Percentiles rank a stretch among this genome's conserved stretches.
Conservation (phyloP, 2,797 vertebrate species). For the Mormyrops boulengeri region DNA sequence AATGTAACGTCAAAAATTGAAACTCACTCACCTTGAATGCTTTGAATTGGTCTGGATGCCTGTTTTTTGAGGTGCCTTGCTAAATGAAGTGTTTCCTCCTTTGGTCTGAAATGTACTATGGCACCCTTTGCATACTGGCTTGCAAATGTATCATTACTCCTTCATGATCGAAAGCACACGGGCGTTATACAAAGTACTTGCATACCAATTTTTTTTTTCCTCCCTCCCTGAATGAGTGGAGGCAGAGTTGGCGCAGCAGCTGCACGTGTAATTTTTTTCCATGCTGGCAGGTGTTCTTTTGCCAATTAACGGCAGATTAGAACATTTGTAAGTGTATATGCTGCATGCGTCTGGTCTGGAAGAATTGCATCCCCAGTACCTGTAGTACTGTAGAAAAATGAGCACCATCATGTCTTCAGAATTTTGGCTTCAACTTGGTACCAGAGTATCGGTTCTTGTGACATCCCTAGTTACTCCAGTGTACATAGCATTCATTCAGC, state of each 20-base stretch:
- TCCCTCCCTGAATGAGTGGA: not conserved
- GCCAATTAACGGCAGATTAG: not conserved
- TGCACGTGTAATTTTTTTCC: not conserved
- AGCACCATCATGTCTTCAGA: not conserved
- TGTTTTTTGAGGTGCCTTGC: not conserved
- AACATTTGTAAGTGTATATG: not conserved
- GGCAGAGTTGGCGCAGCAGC: not conserved
- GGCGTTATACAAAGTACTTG: not conserved
- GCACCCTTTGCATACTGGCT: not conserved
- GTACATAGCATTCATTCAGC: not conserved
- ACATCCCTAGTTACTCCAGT: not conserved
- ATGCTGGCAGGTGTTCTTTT: not conserved
- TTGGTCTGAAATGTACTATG: not conserved
- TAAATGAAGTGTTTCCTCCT: not conserved
- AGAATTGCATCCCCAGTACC: not conserved
- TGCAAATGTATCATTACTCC: not conserved
- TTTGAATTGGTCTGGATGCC: not conserved
- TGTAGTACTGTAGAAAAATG: not conserved
- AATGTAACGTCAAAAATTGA: not conserved
- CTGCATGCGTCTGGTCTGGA: not conserved
- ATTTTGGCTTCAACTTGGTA: not conserved
- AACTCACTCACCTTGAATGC: not conserved
- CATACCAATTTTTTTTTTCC: not conserved
- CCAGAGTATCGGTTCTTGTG: not conserved
- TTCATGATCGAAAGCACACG: not conserved